Evolutionary conservation across 2,888 invertebrate species (phyloP).

Genomic region (Spodoptera littoralis): DNA sequence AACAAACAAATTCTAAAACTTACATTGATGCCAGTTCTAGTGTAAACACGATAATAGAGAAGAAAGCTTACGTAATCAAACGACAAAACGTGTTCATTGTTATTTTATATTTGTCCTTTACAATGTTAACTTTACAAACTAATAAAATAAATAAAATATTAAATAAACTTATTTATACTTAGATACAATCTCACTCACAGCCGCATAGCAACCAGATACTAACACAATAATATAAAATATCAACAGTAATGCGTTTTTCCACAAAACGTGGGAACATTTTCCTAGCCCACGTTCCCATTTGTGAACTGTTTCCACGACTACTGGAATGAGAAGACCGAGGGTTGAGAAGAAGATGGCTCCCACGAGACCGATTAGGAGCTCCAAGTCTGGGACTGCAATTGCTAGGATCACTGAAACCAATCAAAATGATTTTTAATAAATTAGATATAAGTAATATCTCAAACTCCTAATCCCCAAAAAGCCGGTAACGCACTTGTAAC

Average conservation of each 20-base stretch:
- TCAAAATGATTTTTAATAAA: no score
- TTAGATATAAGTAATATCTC: no score
- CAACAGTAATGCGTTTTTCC: slow-evolving; percentile 89
- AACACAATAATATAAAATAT: slow-evolving; percentile 75
- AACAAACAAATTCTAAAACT: no score
- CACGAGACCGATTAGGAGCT: slow-evolving; percentile 95
- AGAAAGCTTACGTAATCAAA: no score
- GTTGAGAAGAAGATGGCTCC: slow-evolving; percentile 94
- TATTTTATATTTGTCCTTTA: no score
- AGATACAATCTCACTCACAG: slow-evolving; percentile 69
- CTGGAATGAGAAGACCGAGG: slow-evolving; percentile 92
- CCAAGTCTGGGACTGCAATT: slow-evolving; percentile 93
- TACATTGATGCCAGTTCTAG: background rate
- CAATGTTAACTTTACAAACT: slow-evolving; percentile 5
- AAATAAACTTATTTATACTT: slow-evolving; percentile 52
- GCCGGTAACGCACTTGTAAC: no score
- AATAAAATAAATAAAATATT: slow-evolving; percentile 3
- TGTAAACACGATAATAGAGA: background rate
- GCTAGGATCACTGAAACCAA: slow-evolving; percentile 91
- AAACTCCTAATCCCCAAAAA: no score
- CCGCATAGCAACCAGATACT: slow-evolving; percentile 76
- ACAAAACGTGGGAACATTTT: slow-evolving; percentile 89
- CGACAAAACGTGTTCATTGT: no score
- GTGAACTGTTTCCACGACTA: slow-evolving; percentile 92
- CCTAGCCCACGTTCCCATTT: slow-evolving; percentile 91